These are phyloP conservation scores for Myotis findleyi DNA, from an alignment of 2,797 vertebrate genomes.

Conservation along the genomic window DNA sequence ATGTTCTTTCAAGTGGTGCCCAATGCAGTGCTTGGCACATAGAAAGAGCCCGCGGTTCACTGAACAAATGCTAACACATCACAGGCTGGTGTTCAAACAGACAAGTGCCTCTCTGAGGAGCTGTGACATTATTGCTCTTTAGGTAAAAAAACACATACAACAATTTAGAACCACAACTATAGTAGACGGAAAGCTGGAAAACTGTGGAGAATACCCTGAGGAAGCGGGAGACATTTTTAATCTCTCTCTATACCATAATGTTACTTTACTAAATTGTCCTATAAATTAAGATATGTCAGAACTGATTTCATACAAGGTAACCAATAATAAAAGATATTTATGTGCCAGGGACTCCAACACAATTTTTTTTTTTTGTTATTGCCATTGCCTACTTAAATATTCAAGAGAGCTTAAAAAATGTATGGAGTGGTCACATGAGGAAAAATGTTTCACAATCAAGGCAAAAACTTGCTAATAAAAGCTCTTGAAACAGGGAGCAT, in stretches of 20 bases:
- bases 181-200: neutral
- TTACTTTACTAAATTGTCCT: neutral
- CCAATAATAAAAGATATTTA: neutral
- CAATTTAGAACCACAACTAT: neutral
- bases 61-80: neutral
- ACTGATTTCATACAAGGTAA: constrained; percentile 30
- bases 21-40: neutral
- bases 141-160: neutral
- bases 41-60: neutral
- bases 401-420: neutral
- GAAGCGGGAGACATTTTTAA: neutral
- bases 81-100: neutral
- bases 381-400: neutral
- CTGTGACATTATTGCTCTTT: neutral
- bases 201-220: neutral
- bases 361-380: neutral
- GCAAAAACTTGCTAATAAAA: neutral
- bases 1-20: neutral
- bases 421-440: neutral
- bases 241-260: neutral
- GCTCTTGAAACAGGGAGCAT: neutral
- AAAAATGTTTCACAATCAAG: neutral
- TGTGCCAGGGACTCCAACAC: neutral
- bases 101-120: neutral
- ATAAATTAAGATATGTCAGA: neutral